Percentiles rank a stretch among this genome's conserved stretches.
phyloP scores from a whole-genome alignment of 2,888 invertebrate species.

The Thera obeliscata region DNA sequence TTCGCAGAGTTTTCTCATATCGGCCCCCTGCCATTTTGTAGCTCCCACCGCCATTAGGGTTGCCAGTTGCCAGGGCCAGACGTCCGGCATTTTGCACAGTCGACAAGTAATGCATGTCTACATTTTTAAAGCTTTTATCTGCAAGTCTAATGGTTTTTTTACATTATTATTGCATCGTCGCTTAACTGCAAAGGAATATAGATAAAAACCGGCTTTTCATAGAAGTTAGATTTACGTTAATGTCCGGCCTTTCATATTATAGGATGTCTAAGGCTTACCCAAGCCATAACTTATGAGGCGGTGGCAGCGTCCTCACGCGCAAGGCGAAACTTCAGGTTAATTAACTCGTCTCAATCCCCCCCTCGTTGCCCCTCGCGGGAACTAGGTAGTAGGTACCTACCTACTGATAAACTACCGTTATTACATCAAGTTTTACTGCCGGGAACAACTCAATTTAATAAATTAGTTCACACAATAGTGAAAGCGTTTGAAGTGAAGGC shows the following conservation, averaged over 20 bases:
- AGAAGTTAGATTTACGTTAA: background rate
- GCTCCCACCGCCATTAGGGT: conserved; percentile 22
- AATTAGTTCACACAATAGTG: conserved; percentile 7
- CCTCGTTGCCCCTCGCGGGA: conserved; percentile 48
- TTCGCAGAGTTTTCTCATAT: conserved; percentile 69
- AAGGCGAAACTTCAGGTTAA: conserved; percentile 69
- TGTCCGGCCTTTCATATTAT: conserved; percentile 8
- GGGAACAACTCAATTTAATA: conserved; percentile 41
- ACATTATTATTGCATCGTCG: too few relatives aligned
- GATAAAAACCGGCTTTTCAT: too few relatives aligned
- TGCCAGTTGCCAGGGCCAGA: background rate
- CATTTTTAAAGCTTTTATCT: too few relatives aligned
- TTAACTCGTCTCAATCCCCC: conserved; percentile 65
- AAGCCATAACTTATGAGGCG: conserved; percentile 51
- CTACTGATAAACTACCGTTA: conserved; percentile 63
- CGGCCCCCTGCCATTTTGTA: conserved; percentile 41
- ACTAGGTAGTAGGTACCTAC: conserved; percentile 31
- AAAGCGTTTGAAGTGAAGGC: background rate
- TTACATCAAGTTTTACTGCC: conserved; percentile 52
- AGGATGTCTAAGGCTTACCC: background rate
- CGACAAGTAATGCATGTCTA: too few relatives aligned
- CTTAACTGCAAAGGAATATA: too few relatives aligned
- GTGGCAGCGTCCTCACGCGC: conserved; percentile 42
- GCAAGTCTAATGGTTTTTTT: too few relatives aligned
- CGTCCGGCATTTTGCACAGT: conserved; percentile 10